Evolutionary conservation across 2,113 vertebrate species (phyloP).

Genomic region (Phocoena sinus): DNA sequence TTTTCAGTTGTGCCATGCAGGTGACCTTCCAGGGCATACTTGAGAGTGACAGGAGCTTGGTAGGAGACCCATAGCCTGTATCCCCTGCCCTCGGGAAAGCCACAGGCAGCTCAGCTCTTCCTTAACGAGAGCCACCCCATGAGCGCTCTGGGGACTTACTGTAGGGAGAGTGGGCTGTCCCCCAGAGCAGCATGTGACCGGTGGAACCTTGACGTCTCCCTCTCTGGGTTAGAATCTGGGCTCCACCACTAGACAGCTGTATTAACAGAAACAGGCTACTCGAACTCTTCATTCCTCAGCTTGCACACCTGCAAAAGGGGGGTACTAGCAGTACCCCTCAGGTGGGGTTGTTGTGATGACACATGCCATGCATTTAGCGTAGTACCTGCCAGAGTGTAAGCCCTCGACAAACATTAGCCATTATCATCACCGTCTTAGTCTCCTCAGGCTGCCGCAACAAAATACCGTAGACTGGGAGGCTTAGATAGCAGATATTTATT

Average conservation of each 20-base stretch:
- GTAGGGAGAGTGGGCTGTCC: too few species aligned
- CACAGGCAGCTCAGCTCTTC: background rate
- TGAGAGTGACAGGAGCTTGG: background rate
- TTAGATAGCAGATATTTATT: background rate
- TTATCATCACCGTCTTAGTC: too few species aligned
- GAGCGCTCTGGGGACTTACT: background rate
- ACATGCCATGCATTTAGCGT: too few species aligned
- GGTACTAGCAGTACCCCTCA: background rate
- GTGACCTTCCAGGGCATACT: background rate
- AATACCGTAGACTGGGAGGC: background rate
- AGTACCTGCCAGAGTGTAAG: background rate
- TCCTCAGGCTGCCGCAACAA: background rate
- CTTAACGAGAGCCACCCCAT: background rate
- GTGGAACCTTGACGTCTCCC: background rate
- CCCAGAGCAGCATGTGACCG: background rate
- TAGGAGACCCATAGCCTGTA: background rate
- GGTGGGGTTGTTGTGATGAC: background rate
- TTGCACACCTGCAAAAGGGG: background rate
- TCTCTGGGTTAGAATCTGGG: background rate
- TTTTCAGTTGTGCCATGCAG: background rate
- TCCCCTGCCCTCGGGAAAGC: background rate
- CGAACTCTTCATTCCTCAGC: background rate
- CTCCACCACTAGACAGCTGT: background rate
- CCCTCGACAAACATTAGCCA: fast-evolving
- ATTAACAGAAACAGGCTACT: background rate